These are phyloP conservation scores for Montipora sp. DNA, from an alignment of 64 coral and sea anemone genomes.

Conservation along the genomic window DNA sequence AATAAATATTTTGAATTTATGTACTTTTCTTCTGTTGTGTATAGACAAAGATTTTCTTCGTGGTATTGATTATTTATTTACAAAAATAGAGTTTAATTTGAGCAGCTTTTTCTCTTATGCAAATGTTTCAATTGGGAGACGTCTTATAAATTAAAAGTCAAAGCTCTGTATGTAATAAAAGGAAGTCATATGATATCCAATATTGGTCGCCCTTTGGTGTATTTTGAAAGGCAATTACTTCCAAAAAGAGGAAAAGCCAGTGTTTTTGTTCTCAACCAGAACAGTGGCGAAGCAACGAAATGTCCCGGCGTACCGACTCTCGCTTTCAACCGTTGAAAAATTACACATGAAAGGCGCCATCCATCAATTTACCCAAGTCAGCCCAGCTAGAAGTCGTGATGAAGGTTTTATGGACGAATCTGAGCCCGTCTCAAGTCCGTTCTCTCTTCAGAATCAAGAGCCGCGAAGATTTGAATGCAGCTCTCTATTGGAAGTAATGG, in stretches of 20 bases:
- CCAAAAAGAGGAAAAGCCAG: neutral
- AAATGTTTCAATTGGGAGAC: slow-evolving; percentile 11
- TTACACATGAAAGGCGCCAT: slow-evolving; percentile 1
- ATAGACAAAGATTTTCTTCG: too few relatives aligned
- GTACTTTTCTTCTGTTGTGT: neutral
- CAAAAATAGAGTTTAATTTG: neutral
- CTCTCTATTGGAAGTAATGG: slow-evolving; percentile 43
- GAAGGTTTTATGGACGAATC: neutral
- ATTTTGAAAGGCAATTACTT: slow-evolving; percentile 4
- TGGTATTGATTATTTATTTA: too few relatives aligned
- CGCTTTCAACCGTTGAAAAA: too few relatives aligned
- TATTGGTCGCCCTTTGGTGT: neutral
- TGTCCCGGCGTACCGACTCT: neutral
- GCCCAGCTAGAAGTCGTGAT: neutral
- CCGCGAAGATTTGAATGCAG: neutral
- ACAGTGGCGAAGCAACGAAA: neutral
- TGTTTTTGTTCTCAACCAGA: neutral
- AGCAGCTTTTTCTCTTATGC: slow-evolving; percentile 9
- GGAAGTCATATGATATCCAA: slow-evolving; percentile 6
- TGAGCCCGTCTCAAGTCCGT: neutral
- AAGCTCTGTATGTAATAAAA: neutral
- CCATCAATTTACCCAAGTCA: neutral
- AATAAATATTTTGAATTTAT: neutral
- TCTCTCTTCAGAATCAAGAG: slow-evolving; percentile 17
- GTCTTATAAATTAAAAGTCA: slow-evolving; percentile 4